Base-by-base conservation (phyloP, 1,140 invertebrate species). In the Chlorops oryzae region DNA sequence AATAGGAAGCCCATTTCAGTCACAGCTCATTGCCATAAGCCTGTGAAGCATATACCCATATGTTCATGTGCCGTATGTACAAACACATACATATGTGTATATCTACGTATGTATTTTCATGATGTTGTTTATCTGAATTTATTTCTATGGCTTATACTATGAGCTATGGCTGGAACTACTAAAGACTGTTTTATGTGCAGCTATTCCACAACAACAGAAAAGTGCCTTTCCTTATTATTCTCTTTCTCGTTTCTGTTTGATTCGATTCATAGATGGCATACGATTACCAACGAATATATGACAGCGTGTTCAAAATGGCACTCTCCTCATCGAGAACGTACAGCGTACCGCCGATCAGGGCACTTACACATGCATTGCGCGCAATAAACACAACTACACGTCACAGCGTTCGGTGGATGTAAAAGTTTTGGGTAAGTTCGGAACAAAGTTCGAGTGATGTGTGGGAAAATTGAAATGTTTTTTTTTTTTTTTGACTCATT, bases 231-330 rank as follows among this genome's bases (percentile, higher is more conserved):
- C 23, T 9, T 32, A 23, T 10, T 41, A 50, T 37, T 46, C 43
- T 27, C n/a, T 15, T 38, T 38, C 35, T n/a, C 39, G 41, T 62
- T 38, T 51, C 50, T 27, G 41, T 53, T 21, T n/a, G n/a, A 37
- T 59, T 55, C 60, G 46, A 48, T 53, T 63, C 65, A 45, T 58
- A 85, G 84, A 81, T 59, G 78, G 75, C 5, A 67, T 76, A 21
- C 73, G 65, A 46, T 69, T 87, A 34, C 84, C 84, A 3, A 77
- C 79, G n/a, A 85, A 84, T 63, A 80, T 85, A 68, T 75, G 83
- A 59, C 83, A 86, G 59, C 75, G 79, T 57, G 79, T 85, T 2
- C 73, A 74, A 28, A 83, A 86, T 61, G 84, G 84, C 25, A 82
- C 80, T 1, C 70, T 87, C 18, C 76, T 74, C 44, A 78, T 87